These are phyloP conservation scores for Ptychochromis oligacanthus DNA, from an alignment of 2,113 vertebrate species.

Conservation along the genomic window DNA sequence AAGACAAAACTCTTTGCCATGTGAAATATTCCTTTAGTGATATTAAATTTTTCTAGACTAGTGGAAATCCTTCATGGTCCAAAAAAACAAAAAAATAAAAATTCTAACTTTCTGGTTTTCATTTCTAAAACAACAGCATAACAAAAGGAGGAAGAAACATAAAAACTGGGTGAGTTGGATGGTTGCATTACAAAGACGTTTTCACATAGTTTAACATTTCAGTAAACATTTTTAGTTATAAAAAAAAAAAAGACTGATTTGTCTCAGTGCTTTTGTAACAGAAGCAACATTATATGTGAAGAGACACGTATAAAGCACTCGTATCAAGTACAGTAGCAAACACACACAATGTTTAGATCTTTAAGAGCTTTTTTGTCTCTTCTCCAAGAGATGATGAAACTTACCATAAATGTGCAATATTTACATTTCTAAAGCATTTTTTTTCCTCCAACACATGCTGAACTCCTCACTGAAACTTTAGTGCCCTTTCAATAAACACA, in stretches of 20 bases:
- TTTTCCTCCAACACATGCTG: neutral
- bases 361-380: slow-evolving; percentile 16
- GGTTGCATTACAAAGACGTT: slow-evolving; percentile 4
- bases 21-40: neutral
- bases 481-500: slow-evolving; percentile 1
- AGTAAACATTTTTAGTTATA: slow-evolving; percentile 29
- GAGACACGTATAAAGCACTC: slow-evolving; percentile 35
- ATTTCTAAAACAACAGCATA: neutral
- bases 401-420: slow-evolving; percentile 45
- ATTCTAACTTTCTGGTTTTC: neutral
- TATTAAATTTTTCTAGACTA: neutral
- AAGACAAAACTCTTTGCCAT: neutral
- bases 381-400: slow-evolving; percentile 4
- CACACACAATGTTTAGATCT: slow-evolving; percentile 16
- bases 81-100: neutral
- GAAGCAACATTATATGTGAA: slow-evolving; percentile 25
- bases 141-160: neutral
- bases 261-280: slow-evolving; percentile 35
- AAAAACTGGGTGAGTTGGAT: neutral
- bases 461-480: neutral
- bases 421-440: slow-evolving; percentile 47
- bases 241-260: slow-evolving; percentile 21
- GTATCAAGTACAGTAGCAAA: slow-evolving; percentile 50
- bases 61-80: neutral
- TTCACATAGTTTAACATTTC: slow-evolving; percentile 21